Evolutionary conservation across 92 coral and sea anemone genomes (phyloP).

Genomic region (Palythoa grandiflora): DNA sequence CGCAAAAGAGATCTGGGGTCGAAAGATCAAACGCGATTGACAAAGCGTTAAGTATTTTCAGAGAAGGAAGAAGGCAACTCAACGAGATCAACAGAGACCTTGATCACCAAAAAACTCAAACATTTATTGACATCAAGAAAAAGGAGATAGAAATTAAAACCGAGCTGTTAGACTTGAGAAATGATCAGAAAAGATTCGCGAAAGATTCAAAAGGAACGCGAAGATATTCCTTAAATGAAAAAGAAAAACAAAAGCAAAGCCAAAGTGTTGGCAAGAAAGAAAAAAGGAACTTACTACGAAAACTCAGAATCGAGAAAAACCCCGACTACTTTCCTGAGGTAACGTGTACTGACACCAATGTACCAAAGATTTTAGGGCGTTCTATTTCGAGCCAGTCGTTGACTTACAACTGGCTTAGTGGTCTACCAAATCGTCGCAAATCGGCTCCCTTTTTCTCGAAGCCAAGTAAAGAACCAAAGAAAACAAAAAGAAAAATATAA

Average conservation of each 20-base stretch:
- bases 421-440: constrained; percentile 61
- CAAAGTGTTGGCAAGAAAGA: neutral
- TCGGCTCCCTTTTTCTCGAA: constrained; percentile 8
- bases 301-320: constrained; percentile 43
- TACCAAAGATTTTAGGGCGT: constrained; percentile 76
- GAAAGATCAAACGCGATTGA: constrained; percentile 66
- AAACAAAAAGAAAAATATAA: neutral
- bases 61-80: constrained; percentile 70
- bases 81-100: constrained; percentile 60
- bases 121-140: constrained; percentile 58
- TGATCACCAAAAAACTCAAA: constrained; percentile 67
- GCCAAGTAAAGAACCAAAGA: neutral
- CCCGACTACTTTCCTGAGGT: constrained; percentile 59
- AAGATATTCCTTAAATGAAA: neutral
- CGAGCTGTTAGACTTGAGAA: constrained; percentile 63
- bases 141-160: constrained; percentile 70
- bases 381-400: constrained; percentile 74
- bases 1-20: neutral
- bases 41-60: constrained; percentile 73
- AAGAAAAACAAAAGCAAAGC: neutral
- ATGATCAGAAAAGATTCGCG: constrained; percentile 64
- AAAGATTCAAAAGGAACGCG: constrained; percentile 46
- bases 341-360: constrained; percentile 71
- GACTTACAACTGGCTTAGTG: constrained; percentile 77
- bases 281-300: constrained; percentile 50